Evolutionary conservation across 1,140 invertebrate genomes (phyloP), one percentile per base, ranked within the genome.

Genomic region (Coenobita brevimanus): DNA sequence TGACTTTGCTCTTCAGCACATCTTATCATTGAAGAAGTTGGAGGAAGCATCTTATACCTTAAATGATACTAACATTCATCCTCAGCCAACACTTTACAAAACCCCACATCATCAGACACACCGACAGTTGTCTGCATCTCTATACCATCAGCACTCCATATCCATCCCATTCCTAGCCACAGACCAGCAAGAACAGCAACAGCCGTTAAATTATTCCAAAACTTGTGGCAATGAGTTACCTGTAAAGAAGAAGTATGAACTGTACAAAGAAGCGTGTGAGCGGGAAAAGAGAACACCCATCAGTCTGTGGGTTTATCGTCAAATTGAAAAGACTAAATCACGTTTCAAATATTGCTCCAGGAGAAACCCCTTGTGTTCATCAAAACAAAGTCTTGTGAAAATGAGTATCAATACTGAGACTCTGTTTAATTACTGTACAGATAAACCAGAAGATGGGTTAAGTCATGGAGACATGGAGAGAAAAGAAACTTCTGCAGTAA

Each of bases 231-330:
- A 73, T 46, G 85, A 81, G 27, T 24, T 73, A 33, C 80, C 85
- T 8, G 67, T 81, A 17, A 87, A 87, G 62, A 87, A 60, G 46
- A 71, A 80, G 76, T 80, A 87, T 81, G 76, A 80, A 13, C 24
- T 80, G 46, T 87, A 87, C 30, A 69, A 81, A 30, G 64, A 43
- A 57, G 24, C 43, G 33, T 87, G 85, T 80, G 62, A 87, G 46
- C 75, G 54, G 33, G 64, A 80, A 64, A 46, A 76, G 4, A 87
- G 50, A 71, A 24, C 64, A 36, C 75, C 85, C 27, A 76, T 87
- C 8, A 87, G 85, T 33, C 85, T 87, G 36, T 87, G 85, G 85
- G 85, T 87, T 13, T 87, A 87, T 57, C 76, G 85, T 4, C 85
- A 80, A 4, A 80, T 81, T 57, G 82, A 78, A 24, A 81, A 81